Percentiles rank a stretch among this genome's conserved stretches.
phyloP scores from a whole-genome alignment of 1,140 invertebrate species.

The Chelonus insularis region DNA sequence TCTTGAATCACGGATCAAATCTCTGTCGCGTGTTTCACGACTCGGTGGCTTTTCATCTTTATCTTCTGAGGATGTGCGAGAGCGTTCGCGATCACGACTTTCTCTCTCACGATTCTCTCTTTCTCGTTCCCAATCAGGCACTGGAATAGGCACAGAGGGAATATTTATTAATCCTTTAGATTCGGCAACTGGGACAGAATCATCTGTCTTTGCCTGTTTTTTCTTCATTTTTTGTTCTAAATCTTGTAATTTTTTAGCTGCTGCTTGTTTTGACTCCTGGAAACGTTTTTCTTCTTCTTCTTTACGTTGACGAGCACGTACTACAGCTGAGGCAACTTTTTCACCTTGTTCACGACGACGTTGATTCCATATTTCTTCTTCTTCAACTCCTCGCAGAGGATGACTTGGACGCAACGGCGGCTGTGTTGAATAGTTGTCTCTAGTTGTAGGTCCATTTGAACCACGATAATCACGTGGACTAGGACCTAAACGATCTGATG shows the following conservation, averaged over 20 bases:
- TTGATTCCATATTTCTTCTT: conserved; percentile 76
- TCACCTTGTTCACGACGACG: conserved; percentile 70
- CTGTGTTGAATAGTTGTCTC: conserved; percentile 33
- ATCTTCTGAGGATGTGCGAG: conserved; percentile 62
- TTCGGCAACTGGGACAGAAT: conserved; percentile 46
- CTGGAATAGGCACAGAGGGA: conserved; percentile 57
- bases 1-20: conserved; percentile 34
- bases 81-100: conserved; percentile 52
- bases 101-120: conserved; percentile 54
- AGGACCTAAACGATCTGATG: conserved; percentile 26
- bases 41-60: conserved; percentile 51
- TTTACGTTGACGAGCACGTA: conserved; percentile 75
- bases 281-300: conserved; percentile 81
- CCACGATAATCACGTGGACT: conserved; percentile 50
- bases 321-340: conserved; percentile 71
- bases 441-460: conserved; percentile 39
- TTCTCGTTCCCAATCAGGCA: conserved; percentile 65
- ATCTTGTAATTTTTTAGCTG: conserved; percentile 67
- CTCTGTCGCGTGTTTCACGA: conserved; percentile 38
- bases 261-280: conserved; percentile 64
- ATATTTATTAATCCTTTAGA: conserved; percentile 49
- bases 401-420: conserved; percentile 39
- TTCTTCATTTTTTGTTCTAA: conserved; percentile 66
- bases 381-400: conserved; percentile 61
- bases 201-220: conserved; percentile 57